Base-by-base conservation (phyloP, 2,888 invertebrate species). In the Dichetophora obliterata region DNA sequence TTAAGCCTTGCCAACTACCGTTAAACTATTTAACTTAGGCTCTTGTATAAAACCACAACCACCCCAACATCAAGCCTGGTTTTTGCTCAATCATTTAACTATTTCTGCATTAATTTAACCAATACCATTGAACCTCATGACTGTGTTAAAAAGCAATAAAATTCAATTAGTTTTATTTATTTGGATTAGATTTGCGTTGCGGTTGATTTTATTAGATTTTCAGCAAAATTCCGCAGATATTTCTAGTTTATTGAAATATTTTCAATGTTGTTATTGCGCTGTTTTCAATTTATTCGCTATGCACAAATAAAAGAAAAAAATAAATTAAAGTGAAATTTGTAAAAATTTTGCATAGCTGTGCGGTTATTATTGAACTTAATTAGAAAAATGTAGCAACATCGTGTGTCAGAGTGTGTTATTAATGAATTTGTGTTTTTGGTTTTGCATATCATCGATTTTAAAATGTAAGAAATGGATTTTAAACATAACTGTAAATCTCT, bases 121-220 rank as follows among this genome's bases (percentile, higher is more conserved):
- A 27, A 59, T 11, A 9, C 24, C 16, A 19, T 57, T 24, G 6
- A 11, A 27, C 2, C 19, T 43, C 43, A 43, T 43, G 43, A 43
- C 43, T 43, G 43, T 43, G 43, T 43, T 43, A 43, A 9, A 59
- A 59, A 22, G 24, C 59, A 59, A 59, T 59, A 24, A 59, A 22
- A 22, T 59, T 59, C 22, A 59, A 27, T 59, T 59, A 27, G 27
- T 59, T 59, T 59, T 27, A 59, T 19, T 24, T 22, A 9, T 27
- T 9, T 59, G 11, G 59, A 59, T 59, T 59, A 59, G 59, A 59
- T 59, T 59, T 59, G 27, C 27, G 24, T 6, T 27, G 59, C 24
- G 59, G 59, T 59, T 27, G 27, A 24, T 22, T 59, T 24, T 59
- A 59, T 59, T 59, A 59, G 59, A 59, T 27, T 27, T 59, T 59